phyloP scores from a whole-genome alignment of 2,113 vertebrate genomes.

The Urocynchramus pylzowi region DNA sequence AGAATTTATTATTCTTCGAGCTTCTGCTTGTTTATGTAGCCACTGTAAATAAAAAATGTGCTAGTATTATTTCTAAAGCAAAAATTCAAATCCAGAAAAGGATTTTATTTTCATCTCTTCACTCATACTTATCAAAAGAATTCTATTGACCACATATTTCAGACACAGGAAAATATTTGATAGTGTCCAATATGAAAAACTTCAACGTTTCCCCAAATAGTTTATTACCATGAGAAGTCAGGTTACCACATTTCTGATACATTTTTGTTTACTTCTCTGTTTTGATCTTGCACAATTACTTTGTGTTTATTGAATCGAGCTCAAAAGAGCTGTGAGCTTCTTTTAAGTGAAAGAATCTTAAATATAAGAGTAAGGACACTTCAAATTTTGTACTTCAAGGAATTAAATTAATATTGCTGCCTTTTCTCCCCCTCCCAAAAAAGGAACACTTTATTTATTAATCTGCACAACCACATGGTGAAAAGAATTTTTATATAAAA shows the following conservation, averaged over 20 bases:
- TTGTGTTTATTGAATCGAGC: background rate
- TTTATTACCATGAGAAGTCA: background rate
- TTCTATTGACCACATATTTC: background rate
- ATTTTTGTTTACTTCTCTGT: background rate
- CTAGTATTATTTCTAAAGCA: background rate
- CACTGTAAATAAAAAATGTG: constrained; percentile 72
- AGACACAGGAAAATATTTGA: background rate
- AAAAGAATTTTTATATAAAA: background rate
- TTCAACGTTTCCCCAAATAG: background rate
- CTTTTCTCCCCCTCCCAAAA: background rate
- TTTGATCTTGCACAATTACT: background rate
- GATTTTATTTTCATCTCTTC: background rate
- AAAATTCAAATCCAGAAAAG: background rate
- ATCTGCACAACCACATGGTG: background rate
- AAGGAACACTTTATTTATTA: background rate
- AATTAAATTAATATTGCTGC: background rate
- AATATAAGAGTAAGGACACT: background rate
- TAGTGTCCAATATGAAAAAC: background rate
- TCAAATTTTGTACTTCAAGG: background rate
- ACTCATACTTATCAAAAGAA: background rate
- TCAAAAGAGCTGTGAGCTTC: background rate
- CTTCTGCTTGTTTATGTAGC: constrained; percentile 89
- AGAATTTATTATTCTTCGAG: constrained; percentile 65
- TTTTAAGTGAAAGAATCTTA: background rate
- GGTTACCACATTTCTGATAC: background rate